Percentiles rank a stretch among this genome's conserved stretches.
phyloP scores from a whole-genome alignment of 2,888 invertebrate species.

The Rhynchonema sp. region DNA sequence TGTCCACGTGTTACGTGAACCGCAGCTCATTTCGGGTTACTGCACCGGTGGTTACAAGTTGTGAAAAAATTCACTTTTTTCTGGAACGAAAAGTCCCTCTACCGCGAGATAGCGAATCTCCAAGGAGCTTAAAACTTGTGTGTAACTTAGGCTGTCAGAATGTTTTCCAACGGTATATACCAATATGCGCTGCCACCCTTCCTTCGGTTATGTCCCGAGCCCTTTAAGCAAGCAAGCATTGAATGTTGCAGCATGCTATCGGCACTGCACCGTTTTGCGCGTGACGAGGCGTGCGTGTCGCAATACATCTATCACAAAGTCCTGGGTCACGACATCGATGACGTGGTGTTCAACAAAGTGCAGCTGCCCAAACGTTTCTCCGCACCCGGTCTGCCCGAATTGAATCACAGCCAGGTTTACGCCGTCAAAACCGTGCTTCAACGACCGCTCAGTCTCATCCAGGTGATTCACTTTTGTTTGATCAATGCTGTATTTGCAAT shows the following conservation, averaged over 20 bases:
- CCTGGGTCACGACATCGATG: constrained; percentile 47
- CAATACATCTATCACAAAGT: constrained; percentile 92
- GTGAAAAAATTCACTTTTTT: too few species aligned
- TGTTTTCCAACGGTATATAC: too few species aligned
- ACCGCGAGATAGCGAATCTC: too few species aligned
- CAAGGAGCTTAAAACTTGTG: too few species aligned
- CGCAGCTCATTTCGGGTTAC: too few species aligned
- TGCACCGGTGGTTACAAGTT: too few species aligned
- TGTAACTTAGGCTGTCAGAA: too few species aligned
- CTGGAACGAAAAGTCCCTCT: too few species aligned
- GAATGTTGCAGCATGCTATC: constrained; percentile 60
- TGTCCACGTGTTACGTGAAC: too few species aligned
- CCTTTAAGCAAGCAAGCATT: too few species aligned
- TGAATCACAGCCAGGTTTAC: constrained; percentile 92
- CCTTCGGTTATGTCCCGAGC: too few species aligned
- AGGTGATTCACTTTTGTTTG: constrained; percentile 38
- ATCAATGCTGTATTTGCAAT: not conserved
- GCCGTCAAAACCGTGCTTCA: constrained; percentile 95
- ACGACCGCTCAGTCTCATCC: constrained; percentile 80
- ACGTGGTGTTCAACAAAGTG: constrained; percentile 32
- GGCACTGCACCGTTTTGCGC: constrained; percentile 78
- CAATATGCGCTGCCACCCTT: too few species aligned
- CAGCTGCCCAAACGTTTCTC: constrained; percentile 87
- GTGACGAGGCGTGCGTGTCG: constrained; percentile 86
- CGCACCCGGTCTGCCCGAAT: constrained; percentile 85